Evolutionary conservation across 92 coral and sea anemone genomes (phyloP), one percentile per base, ranked within the genome.

Genomic region (Muricea muricata): DNA sequence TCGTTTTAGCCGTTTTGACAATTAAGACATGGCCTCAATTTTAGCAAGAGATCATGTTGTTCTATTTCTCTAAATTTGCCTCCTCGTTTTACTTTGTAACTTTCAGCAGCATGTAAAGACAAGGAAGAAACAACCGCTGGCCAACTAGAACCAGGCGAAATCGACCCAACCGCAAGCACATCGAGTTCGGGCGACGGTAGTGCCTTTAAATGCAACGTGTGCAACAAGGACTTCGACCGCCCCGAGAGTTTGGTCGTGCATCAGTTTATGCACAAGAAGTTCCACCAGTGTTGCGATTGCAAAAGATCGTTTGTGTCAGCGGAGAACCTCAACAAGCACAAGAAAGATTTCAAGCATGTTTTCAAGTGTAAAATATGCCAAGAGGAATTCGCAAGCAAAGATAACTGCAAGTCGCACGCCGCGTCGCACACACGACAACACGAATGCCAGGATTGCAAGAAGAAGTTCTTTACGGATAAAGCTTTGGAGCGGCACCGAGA

Each of bases 401-500:
- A 87, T 14, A 95, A 86, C 70, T 86, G 96, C 28, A 92, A 91
- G 15, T 92, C 88, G 6, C 99, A 96, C 65, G 75, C 84, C 25
- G 89, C 87, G 50, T 37, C 94, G 65, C 99, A 96, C 79, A 96
- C 91, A 88, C 93, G 93, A 42, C 91, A 92, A 31, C 91, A 91
- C 77, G 93, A 89, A 82, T 96, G 99, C 80, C 82, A 34, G 17
- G 93, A 93, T 65, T 96, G 99, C 72, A 89, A 86, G 77, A 96
- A 92, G 83, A 91, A 90, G 35, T 96, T 94, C 79, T 92, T 75
- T 56, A 93, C 99, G 1, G 76, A 85, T 0, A 93, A 79, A 65
- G 88, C 95, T 3, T 81, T 92, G 71, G 92, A 90, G 45, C 81
- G 86, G 25, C 99, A 96, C 70, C 93, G 90, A 42, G 74, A 75